Percentiles rank a stretch among this genome's conserved stretches.
Evolutionary conservation across 2,888 invertebrate species (phyloP).

Genomic region (Heliconius aoede): DNA sequence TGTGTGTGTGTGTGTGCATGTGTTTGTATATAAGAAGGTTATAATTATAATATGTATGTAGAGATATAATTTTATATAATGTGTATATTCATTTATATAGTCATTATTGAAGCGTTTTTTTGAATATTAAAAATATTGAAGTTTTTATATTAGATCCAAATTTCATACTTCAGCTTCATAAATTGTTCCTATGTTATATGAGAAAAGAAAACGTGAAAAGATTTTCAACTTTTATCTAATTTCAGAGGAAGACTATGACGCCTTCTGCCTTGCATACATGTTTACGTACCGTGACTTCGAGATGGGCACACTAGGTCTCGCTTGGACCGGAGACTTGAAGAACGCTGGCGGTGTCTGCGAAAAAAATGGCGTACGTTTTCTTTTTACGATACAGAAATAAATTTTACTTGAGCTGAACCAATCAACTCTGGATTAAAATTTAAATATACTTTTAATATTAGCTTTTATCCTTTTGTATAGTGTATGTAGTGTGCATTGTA

Average conservation of each 20-base stretch:
- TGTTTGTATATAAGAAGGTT: too few species aligned
- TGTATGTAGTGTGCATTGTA: background rate
- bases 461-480: background rate
- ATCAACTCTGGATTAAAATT: background rate
- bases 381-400: background rate
- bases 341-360: constrained; percentile 99
- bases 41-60: too few species aligned
- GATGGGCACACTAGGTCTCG: constrained; percentile 97
- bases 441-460: background rate
- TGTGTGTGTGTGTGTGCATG: too few species aligned
- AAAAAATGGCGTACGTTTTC: constrained; percentile 92
- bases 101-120: too few species aligned
- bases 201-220: background rate
- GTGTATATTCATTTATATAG: too few species aligned
- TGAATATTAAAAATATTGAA: too few species aligned
- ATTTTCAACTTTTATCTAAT: constrained; percentile 49
- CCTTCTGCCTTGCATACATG: constrained; percentile 99
- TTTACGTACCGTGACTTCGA: constrained; percentile 98
- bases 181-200: background rate
- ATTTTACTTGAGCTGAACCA: background rate
- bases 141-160: too few species aligned
- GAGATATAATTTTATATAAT: too few species aligned
- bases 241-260: constrained; percentile 98
- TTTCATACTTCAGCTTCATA: too few species aligned
- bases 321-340: constrained; percentile 98